Percentiles rank a stretch among this genome's conserved stretches.
These are phyloP conservation scores for Sorex araneus DNA, from an alignment of 2,113 vertebrate species.

Conservation along the genomic window DNA sequence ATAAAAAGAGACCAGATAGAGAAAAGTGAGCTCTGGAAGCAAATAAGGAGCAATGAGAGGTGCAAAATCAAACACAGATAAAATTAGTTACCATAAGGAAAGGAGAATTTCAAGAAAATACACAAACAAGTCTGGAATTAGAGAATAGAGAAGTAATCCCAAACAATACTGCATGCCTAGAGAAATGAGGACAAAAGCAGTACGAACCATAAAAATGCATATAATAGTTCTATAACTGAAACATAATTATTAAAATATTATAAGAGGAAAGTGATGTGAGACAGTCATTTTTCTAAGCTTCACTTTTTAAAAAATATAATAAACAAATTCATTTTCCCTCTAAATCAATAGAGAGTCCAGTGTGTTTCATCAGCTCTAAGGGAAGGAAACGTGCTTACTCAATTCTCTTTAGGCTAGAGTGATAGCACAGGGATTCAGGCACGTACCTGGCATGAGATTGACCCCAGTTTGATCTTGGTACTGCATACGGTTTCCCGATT, in stretches of 20 bases:
- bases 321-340: constrained; percentile 64
- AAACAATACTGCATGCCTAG: not conserved
- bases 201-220: not conserved
- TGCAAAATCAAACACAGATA: not conserved
- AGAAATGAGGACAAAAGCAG: constrained; percentile 6
- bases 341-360: constrained; percentile 17
- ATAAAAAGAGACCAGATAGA: constrained; percentile 36
- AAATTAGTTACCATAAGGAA: not conserved
- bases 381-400: constrained; percentile 40
- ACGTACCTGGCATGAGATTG: too few species aligned
- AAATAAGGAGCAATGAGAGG: constrained; percentile 15
- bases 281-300: constrained; percentile 22
- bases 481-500: too few species aligned
- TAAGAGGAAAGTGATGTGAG: constrained; percentile 32
- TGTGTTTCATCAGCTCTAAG: not conserved
- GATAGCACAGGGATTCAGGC: too few species aligned
- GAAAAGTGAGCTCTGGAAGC: not conserved
- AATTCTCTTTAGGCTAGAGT: not conserved
- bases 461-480: too few species aligned
- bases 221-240: not conserved
- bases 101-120: not conserved
- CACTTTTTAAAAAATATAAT: constrained; percentile 32
- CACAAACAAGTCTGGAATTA: not conserved
- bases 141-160: not conserved
- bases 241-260: not conserved